These are phyloP conservation scores for Varecia variegata DNA, from an alignment of 2,797 vertebrate genomes.

Conservation along the genomic window DNA sequence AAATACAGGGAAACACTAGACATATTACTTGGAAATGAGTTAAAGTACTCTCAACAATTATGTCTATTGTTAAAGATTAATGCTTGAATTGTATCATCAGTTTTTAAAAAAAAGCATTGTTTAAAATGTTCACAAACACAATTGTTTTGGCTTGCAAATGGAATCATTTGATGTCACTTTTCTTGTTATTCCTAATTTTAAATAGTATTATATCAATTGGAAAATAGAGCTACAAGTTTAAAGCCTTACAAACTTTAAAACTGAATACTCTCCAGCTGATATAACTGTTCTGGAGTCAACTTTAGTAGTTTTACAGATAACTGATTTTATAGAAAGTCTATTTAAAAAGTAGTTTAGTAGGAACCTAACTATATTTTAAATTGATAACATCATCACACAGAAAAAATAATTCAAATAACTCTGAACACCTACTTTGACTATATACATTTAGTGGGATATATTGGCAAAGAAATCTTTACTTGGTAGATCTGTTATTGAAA, in stretches of 20 bases:
- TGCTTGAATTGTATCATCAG: constrained; percentile 39
- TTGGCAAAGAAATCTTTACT: constrained; percentile 34
- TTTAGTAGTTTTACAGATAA: constrained; percentile 48
- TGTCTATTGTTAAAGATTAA: constrained; percentile 55
- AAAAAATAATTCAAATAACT: constrained; percentile 44
- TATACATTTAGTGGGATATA: constrained; percentile 6
- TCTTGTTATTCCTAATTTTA: constrained; percentile 44
- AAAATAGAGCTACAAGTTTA: constrained; percentile 39
- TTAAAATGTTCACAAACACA: constrained; percentile 53
- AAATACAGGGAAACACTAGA: constrained; percentile 44
- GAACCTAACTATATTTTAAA: constrained; percentile 44
- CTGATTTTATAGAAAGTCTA: constrained; percentile 41
- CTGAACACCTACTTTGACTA: constrained; percentile 1
- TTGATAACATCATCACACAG: constrained; percentile 22
- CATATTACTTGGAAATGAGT: constrained; percentile 9
- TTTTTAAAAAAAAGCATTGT: constrained; percentile 53
- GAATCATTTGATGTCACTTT: constrained; percentile 34
- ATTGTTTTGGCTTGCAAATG: constrained; percentile 38
- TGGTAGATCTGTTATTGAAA: background rate
- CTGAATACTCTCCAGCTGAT: background rate
- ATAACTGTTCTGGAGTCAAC: background rate
- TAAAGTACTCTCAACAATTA: constrained; percentile 53
- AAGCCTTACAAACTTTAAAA: constrained; percentile 24
- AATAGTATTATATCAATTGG: constrained; percentile 18
- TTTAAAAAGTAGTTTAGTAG: constrained; percentile 56